Evolutionary conservation across 2,113 vertebrate species (phyloP).

Genomic region (Macroglossus sobrinus): DNA sequence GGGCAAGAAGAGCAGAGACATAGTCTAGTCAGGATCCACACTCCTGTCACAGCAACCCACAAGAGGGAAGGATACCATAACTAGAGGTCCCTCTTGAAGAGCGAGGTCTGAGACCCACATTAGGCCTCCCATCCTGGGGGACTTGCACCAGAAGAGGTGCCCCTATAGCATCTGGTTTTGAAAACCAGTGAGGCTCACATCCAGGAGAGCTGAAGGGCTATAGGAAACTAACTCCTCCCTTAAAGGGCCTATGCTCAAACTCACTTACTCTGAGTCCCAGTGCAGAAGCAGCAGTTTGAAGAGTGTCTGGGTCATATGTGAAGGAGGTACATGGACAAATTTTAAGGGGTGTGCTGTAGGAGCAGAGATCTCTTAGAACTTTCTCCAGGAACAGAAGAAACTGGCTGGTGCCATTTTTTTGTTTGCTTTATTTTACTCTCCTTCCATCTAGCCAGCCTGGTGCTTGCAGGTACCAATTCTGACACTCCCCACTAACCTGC

Average conservation of each 20-base stretch:
- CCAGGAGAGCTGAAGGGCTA: background rate
- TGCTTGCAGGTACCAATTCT: background rate
- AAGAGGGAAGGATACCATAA: background rate
- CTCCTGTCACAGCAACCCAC: no score
- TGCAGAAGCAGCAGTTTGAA: background rate
- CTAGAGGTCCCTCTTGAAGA: background rate
- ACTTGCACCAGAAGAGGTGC: background rate
- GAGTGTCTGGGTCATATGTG: background rate
- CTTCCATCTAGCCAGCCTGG: background rate
- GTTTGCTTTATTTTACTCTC: background rate
- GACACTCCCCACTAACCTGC: background rate
- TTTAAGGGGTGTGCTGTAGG: background rate
- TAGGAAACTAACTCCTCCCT: background rate
- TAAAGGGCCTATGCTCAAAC: background rate
- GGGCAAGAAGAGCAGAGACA: background rate
- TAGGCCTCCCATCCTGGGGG: background rate
- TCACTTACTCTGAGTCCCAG: background rate
- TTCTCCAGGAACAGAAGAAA: background rate
- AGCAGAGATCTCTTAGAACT: background rate
- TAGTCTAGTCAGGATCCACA: background rate
- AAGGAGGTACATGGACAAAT: background rate
- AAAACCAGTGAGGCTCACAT: background rate
- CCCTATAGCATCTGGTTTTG: background rate
- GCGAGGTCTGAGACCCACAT: background rate
- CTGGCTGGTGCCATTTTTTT: background rate